Percentiles rank a stretch among this genome's conserved stretches.
These are phyloP conservation scores for Stratiolaelaps scimitus DNA, from an alignment of 1,140 invertebrate genomes.

Conservation along the genomic window DNA sequence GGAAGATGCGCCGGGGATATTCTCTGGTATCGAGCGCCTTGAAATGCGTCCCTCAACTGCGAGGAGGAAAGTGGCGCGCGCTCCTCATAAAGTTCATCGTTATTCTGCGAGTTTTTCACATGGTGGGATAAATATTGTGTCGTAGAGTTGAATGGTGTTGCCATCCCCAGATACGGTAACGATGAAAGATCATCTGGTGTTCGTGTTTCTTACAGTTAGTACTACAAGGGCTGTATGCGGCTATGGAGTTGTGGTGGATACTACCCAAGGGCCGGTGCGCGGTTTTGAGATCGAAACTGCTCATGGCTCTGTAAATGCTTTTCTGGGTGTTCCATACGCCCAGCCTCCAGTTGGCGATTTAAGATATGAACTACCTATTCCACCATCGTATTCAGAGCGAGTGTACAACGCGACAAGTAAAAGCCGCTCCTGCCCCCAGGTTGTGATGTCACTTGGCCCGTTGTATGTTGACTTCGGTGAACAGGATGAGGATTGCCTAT, in stretches of 20 bases:
- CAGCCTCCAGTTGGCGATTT: constrained; percentile 73
- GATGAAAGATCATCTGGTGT: too few species aligned
- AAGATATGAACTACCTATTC: constrained; percentile 72
- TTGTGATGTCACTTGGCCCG: not conserved
- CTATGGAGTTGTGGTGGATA: not conserved
- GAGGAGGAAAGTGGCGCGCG: too few species aligned
- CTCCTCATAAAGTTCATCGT: too few species aligned
- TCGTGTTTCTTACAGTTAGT: too few species aligned
- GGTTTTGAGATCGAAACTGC: not conserved
- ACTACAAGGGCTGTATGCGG: too few species aligned
- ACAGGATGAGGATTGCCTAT: constrained; percentile 29
- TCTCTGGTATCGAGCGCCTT: too few species aligned
- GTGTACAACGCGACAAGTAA: constrained; percentile 44
- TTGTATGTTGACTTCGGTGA: constrained; percentile 2
- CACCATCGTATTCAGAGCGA: constrained; percentile 69
- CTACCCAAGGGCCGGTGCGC: not conserved
- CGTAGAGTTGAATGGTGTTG: too few species aligned
- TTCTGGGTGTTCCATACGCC: constrained; percentile 82
- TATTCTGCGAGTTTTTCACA: too few species aligned
- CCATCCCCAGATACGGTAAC: too few species aligned
- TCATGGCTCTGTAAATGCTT: constrained; percentile 55
- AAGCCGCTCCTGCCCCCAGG: constrained; percentile 31
- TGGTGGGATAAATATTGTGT: too few species aligned
- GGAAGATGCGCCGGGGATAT: too few species aligned
- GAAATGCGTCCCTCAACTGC: too few species aligned